Evolutionary conservation across 2,888 invertebrate genomes (phyloP).

Genomic region (Dilophus febrilis): DNA sequence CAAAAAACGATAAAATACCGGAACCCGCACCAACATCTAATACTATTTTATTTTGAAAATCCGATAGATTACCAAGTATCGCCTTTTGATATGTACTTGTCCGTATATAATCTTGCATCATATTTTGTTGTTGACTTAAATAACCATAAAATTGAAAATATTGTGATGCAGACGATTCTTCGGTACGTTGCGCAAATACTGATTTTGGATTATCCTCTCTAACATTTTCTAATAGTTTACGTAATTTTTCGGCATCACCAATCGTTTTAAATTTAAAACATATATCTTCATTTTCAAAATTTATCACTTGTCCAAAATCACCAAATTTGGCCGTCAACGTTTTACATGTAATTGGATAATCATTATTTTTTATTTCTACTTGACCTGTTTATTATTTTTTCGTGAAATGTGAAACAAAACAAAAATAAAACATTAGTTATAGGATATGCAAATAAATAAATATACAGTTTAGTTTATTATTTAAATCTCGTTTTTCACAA

Average conservation of each 20-base stretch:
- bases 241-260: slow-evolving; percentile 14
- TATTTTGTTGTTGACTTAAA: slow-evolving; percentile 97
- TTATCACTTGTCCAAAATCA: slow-evolving; percentile 22
- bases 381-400: too few relatives aligned
- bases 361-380: too few relatives aligned
- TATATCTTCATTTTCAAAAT: slow-evolving; percentile 26
- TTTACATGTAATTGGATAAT: slow-evolving; percentile 25
- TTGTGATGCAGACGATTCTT: slow-evolving; percentile 95
- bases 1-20: slow-evolving; percentile 96
- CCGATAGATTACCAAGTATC: slow-evolving; percentile 79
- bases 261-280: slow-evolving; percentile 23
- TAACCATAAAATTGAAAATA: slow-evolving; percentile 99
- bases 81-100: slow-evolving; percentile 98
- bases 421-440: too few relatives aligned
- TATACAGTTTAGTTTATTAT: too few relatives aligned
- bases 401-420: too few relatives aligned
- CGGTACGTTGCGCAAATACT: slow-evolving; percentile 88
- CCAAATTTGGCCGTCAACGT: slow-evolving; percentile 27
- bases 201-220: slow-evolving; percentile 38
- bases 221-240: slow-evolving; percentile 27
- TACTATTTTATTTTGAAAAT: slow-evolving; percentile 85
- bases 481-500: too few relatives aligned
- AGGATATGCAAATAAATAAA: too few relatives aligned
- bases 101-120: slow-evolving; percentile 99
- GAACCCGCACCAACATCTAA: slow-evolving; percentile 98